phyloP scores from a whole-genome alignment of 1,140 invertebrate genomes.

The Euura saliciscinereae region DNA sequence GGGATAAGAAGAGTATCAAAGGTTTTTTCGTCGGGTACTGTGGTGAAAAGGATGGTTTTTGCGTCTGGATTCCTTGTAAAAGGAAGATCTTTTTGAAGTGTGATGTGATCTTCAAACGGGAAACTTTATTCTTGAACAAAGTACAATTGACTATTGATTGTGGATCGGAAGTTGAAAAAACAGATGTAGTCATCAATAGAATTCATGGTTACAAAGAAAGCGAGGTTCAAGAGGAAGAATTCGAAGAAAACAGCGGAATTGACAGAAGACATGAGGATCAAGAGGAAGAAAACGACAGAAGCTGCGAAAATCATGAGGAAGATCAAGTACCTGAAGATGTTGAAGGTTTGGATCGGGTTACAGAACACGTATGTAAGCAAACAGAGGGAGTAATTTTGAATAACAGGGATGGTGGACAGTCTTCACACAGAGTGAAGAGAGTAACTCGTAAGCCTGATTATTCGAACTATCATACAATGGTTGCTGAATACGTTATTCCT shows the following conservation, averaged over 20 bases:
- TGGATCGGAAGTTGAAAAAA: not conserved
- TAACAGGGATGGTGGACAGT: not conserved
- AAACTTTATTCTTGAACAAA: not conserved
- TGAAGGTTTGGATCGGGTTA: not conserved
- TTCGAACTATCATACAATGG: not conserved
- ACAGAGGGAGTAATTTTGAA: not conserved
- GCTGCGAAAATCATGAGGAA: not conserved
- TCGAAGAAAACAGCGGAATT: not conserved
- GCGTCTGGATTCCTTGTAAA: slow-evolving; percentile 27
- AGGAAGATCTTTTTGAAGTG: slow-evolving; percentile 30
- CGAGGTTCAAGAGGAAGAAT: not conserved
- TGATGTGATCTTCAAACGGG: slow-evolving; percentile 30
- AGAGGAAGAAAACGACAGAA: not conserved
- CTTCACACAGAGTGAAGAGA: slow-evolving; percentile 13
- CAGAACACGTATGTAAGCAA: too few relatives aligned
- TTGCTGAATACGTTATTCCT: not conserved
- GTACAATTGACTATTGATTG: not conserved
- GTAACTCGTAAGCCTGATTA: not conserved
- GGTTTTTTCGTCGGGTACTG: slow-evolving; percentile 38
- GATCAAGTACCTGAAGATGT: not conserved
- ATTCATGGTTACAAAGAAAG: not conserved
- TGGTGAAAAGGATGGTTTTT: slow-evolving; percentile 32
- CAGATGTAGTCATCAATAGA: not conserved
- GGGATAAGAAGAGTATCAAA: slow-evolving; percentile 37
- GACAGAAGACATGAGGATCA: not conserved